Evolutionary conservation across 2,113 vertebrate species (phyloP), one percentile per base, ranked within the genome.

Genomic region (Odontophorus gujanensis): DNA sequence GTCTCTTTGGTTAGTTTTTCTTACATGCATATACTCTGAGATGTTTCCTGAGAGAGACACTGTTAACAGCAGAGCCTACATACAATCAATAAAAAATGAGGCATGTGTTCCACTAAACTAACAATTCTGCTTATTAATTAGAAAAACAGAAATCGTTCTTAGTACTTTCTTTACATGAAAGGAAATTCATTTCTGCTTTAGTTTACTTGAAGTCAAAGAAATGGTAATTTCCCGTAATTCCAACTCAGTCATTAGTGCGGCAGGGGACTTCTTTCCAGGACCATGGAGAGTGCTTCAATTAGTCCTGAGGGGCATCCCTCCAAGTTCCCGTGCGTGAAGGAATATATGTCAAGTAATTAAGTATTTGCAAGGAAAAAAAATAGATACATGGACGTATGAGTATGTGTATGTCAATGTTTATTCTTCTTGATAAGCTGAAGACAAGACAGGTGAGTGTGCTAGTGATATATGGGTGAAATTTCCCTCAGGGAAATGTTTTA

Each of bases 221-320:
- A 24, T 3, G 47, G 0, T 25, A 4, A 9, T 47, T n/a, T 21
- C 36, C 30, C 6, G 0, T 0, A 5, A 13, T 0, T 5, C 26
- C 7, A 24, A 2, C 1, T 5, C 13, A 1, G 14, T 0, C 30
- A 1, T 22, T 2, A 3, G 34, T 0, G 0, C 0, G 0, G 20
- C 11, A 2, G 22, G 36, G 8, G 5, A 13, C n/a, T 17, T 16
- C 42, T 14, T 36, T 91, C 2, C 87, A 94, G 95, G 9, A 94
- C 94, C 93, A 83, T 78, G 94, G 94, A 97, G 91, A 96, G 93
- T 19, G 65, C 34, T 69, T 11, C 1, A 0, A 7, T 1, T 14
- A 2, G 0, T 24, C 63, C 80, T 4, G 0, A 32, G 12, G 43
- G 16, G 1, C 51, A 3, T 6, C 34, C 62, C 10, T 15, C 62